These are phyloP conservation scores for Brachypteracias leptosomus DNA, from an alignment of 2,113 vertebrate genomes.

Conservation along the genomic window DNA sequence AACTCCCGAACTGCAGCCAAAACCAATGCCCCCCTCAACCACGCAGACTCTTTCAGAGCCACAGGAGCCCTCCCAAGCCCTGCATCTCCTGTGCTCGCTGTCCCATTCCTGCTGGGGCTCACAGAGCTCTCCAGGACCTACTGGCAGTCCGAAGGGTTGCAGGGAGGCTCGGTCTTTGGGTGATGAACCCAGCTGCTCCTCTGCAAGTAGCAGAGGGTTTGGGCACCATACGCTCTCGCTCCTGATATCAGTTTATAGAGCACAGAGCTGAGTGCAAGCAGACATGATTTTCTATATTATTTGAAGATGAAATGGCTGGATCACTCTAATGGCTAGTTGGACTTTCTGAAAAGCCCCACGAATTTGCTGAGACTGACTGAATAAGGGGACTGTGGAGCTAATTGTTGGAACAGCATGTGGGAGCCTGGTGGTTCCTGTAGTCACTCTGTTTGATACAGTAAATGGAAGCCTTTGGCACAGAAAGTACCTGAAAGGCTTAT, in stretches of 20 bases:
- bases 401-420: slow-evolving; percentile 10
- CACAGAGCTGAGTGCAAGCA: background rate
- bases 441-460: slow-evolving; percentile 6
- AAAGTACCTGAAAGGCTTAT: slow-evolving; percentile 54
- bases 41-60: background rate
- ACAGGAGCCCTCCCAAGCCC: background rate
- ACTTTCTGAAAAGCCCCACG: background rate
- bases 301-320: slow-evolving; percentile 1
- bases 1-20: background rate
- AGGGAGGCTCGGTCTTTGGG: background rate
- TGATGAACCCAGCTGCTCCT: background rate
- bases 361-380: slow-evolving; percentile 21
- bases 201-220: background rate
- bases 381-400: background rate
- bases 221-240: accelerated
- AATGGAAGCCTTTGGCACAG: slow-evolving; percentile 56
- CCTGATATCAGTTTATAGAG: background rate
- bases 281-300: background rate
- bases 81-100: background rate
- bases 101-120: background rate
- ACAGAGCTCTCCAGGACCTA: background rate
- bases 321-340: background rate
- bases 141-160: background rate
- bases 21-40: background rate
- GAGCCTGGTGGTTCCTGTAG: slow-evolving; percentile 5